These are phyloP conservation scores for Charadrius vociferus DNA, from an alignment of 2,113 vertebrate species.

Conservation along the genomic window DNA sequence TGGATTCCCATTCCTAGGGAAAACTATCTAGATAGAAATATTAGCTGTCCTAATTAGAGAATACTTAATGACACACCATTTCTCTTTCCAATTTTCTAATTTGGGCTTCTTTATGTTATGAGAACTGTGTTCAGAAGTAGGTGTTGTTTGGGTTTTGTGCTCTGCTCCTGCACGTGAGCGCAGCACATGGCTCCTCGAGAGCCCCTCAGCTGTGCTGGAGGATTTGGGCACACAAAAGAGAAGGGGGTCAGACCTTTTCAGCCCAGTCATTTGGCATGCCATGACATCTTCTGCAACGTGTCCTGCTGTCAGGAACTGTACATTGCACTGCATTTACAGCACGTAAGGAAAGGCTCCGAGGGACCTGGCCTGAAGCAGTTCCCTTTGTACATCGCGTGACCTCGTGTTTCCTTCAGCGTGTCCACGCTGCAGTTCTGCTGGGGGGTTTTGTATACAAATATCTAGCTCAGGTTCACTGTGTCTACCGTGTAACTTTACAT, in stretches of 20 bases:
- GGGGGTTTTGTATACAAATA: neutral
- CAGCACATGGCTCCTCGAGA: neutral
- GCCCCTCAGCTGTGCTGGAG: neutral
- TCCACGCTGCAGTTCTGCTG: neutral
- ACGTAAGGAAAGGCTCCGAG: neutral
- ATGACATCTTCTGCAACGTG: neutral
- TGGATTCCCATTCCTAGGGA: neutral
- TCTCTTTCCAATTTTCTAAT: neutral
- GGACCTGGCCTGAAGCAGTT: neutral
- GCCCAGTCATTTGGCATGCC: neutral
- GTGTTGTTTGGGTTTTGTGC: neutral
- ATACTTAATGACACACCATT: neutral
- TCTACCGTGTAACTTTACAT: neutral
- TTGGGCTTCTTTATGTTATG: neutral
- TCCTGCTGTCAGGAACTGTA: neutral
- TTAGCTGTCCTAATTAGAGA: neutral
- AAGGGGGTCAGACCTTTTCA: neutral
- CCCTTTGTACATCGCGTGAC: neutral
- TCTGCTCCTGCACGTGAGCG: accelerated
- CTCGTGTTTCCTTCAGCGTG: neutral
- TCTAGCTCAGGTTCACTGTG: neutral
- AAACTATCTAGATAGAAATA: neutral
- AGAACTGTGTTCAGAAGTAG: neutral
- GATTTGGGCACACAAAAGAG: neutral
- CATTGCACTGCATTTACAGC: neutral